A percentile compares a stretch with the other conserved stretches of the same genome.
These are phyloP conservation scores for Aptenodytes patagonicus DNA, from an alignment of 2,113 vertebrate genomes.

Conservation along the genomic window DNA sequence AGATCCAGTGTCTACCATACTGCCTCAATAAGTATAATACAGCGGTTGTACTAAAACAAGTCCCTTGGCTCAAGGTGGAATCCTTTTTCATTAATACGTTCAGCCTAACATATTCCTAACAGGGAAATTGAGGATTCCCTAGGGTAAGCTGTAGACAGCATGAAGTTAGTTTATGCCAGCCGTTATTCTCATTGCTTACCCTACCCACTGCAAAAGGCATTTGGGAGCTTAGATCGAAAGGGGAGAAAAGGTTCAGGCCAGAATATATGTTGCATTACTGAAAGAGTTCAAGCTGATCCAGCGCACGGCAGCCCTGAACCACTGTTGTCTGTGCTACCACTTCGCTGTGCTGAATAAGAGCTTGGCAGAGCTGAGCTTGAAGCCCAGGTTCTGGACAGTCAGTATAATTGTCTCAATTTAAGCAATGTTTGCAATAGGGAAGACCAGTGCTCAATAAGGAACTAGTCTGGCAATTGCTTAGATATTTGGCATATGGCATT, in stretches of 20 bases:
- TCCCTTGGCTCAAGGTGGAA: neutral
- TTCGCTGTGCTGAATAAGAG: neutral
- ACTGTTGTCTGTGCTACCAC: neutral
- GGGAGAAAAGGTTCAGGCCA: neutral
- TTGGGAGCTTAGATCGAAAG: neutral
- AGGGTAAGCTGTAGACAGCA: neutral
- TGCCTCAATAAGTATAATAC: neutral
- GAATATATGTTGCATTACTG: neutral
- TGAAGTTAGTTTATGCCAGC: neutral
- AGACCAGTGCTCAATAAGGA: neutral
- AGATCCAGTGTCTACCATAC: neutral
- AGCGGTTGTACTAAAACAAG: neutral
- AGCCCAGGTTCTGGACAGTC: neutral
- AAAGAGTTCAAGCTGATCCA: neutral
- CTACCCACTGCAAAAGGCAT: neutral
- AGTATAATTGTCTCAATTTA: neutral
- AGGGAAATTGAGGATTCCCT: neutral
- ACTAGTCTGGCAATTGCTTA: neutral
- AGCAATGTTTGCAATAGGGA: neutral
- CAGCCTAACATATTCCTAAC: neutral
- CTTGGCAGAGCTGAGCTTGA: neutral
- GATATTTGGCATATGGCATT: neutral
- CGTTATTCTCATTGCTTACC: neutral
- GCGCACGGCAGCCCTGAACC: neutral
- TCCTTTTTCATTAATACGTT: neutral